Evolutionary conservation across 2,797 vertebrate species (phyloP).

Genomic region (Cossypha niveicapilla): DNA sequence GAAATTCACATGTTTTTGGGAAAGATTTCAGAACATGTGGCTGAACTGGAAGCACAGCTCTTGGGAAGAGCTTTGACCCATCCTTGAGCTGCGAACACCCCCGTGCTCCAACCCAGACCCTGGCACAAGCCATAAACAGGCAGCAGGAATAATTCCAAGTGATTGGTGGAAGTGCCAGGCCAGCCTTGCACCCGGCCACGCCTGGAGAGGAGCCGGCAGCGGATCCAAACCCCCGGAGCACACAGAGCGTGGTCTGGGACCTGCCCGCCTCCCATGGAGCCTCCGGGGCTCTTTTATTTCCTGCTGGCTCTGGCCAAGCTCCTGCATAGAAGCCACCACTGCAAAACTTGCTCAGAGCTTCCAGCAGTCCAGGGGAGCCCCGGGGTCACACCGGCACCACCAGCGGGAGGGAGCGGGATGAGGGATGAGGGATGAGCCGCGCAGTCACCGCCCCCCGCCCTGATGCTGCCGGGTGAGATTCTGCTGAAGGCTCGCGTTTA

Average conservation of each 20-base stretch:
- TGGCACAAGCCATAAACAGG: fast-evolving
- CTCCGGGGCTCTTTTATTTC: background rate
- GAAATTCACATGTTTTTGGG: fast-evolving
- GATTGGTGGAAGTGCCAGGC: fast-evolving
- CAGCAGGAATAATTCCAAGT: background rate
- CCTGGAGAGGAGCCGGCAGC: fast-evolving
- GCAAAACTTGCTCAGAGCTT: background rate
- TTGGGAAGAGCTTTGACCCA: background rate
- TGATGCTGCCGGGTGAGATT: background rate
- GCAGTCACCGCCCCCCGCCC: fast-evolving
- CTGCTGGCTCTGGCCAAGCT: background rate
- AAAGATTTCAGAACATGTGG: fast-evolving
- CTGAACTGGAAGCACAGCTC: fast-evolving
- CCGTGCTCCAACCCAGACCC: fast-evolving
- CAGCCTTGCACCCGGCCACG: fast-evolving
- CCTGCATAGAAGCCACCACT: background rate
- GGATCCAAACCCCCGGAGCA: fast-evolving
- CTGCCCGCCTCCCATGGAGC: fast-evolving
- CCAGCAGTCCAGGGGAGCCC: background rate
- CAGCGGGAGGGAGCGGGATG: fast-evolving
- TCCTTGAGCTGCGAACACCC: fast-evolving
- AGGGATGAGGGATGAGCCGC: background rate
- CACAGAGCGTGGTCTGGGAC: fast-evolving
- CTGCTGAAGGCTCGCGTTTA: background rate
- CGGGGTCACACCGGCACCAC: fast-evolving